Conservation (phyloP, 2,113 vertebrate species). For the Dipodomys spectabilis region DNA sequence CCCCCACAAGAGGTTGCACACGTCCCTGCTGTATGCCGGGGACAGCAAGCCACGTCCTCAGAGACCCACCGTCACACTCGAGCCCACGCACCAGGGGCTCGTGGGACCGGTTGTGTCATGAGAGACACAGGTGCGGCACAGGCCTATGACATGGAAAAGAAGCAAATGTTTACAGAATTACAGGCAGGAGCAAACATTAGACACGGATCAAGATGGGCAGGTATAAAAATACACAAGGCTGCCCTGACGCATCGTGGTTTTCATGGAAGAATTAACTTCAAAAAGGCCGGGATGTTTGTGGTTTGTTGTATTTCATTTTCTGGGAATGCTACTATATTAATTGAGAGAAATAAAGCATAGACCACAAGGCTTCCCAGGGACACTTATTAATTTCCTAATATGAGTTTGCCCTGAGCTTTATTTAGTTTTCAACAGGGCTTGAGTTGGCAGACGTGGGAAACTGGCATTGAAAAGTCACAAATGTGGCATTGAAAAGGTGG, state of each 20-base stretch:
- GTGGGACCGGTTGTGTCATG: constrained; percentile 25
- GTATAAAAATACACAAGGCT: constrained; percentile 83
- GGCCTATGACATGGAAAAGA: constrained; percentile 75
- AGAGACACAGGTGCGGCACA: constrained; percentile 64
- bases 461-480: constrained; percentile 30
- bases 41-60: constrained; percentile 35
- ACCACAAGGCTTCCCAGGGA: not conserved
- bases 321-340: constrained; percentile 61
- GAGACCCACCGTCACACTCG: constrained; percentile 59
- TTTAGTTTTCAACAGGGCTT: constrained; percentile 41
- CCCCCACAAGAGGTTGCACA: too few relatives aligned
- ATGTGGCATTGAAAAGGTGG: constrained; percentile 37
- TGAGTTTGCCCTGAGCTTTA: constrained; percentile 52
- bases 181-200: constrained; percentile 75
- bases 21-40: too few relatives aligned
- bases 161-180: constrained; percentile 75
- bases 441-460: constrained; percentile 2
- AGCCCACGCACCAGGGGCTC: constrained; percentile 63
- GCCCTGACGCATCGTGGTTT: constrained; percentile 77
- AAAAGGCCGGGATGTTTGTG: constrained; percentile 69
- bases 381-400: constrained; percentile 57
- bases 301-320: constrained; percentile 73
- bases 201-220: constrained; percentile 79
- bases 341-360: constrained; percentile 60
- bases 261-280: constrained; percentile 75